Evolutionary conservation across 2,797 vertebrate species (phyloP).

Genomic region (Mus caroli): DNA sequence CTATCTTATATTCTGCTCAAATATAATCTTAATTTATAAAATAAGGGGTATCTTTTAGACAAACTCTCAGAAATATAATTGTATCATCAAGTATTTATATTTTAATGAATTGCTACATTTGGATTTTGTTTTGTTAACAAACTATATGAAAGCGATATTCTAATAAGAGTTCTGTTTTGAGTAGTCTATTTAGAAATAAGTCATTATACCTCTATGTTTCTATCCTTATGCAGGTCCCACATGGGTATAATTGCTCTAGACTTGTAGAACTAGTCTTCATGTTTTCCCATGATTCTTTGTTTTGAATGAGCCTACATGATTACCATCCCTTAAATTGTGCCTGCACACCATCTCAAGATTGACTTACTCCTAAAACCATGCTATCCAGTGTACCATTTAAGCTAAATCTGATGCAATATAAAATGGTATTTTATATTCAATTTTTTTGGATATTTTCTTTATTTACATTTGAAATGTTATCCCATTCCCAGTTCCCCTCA

Average conservation of each 20-base stretch:
- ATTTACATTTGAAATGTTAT: too few relatives aligned
- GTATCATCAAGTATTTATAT: background rate
- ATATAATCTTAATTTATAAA: background rate
- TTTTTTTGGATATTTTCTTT: background rate
- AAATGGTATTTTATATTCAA: background rate
- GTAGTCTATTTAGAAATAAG: constrained; percentile 42
- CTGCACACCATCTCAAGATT: background rate
- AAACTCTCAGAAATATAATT: background rate
- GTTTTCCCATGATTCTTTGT: background rate
- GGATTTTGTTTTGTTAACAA: background rate
- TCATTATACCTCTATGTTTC: background rate
- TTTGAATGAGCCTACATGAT: background rate
- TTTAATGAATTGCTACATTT: constrained; percentile 29
- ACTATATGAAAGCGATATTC: background rate
- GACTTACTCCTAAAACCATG: background rate
- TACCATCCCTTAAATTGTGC: background rate
- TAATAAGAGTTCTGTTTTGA: background rate
- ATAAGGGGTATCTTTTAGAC: background rate
- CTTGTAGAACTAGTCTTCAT: background rate
- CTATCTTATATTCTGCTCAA: background rate
- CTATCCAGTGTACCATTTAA: background rate
- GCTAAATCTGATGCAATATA: background rate
- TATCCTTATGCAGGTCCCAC: background rate
- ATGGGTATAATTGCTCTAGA: background rate
- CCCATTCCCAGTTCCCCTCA: too few relatives aligned